Percentiles rank a stretch among this genome's conserved stretches.
Conservation (phyloP, 2,113 vertebrate genomes). For the Cyprinodon brontotheroides region DNA sequence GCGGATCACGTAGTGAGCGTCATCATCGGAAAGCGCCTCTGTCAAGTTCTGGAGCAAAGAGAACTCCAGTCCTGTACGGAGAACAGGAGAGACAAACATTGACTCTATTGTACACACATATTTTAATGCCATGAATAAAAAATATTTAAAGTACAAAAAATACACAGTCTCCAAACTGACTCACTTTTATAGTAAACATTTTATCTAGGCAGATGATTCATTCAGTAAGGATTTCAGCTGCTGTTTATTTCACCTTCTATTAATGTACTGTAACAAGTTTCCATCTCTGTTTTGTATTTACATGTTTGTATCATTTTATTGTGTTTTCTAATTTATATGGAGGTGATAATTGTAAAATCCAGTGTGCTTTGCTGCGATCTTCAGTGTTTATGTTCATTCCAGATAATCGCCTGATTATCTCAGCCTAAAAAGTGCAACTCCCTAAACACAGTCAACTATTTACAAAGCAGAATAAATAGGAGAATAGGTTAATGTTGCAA, state of each 20-base stretch:
- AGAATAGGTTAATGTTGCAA: background rate
- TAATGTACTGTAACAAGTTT: too few relatives aligned
- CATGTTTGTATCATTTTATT: background rate
- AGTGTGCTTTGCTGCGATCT: background rate
- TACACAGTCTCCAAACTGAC: too few relatives aligned
- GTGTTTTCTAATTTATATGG: background rate
- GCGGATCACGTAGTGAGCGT: slow-evolving; percentile 86
- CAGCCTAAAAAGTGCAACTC: background rate
- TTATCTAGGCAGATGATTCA: too few relatives aligned
- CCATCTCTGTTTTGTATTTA: too few relatives aligned
- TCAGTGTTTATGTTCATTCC: background rate
- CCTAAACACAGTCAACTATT: background rate
- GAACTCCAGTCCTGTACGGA: slow-evolving; percentile 87
- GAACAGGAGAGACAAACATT: slow-evolving; percentile 4
- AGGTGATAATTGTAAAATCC: background rate
- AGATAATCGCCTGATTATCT: background rate
- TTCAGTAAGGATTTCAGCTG: too few relatives aligned
- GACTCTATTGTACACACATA: background rate
- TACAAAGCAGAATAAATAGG: background rate
- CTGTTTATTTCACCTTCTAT: too few relatives aligned
- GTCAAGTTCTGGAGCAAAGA: slow-evolving; percentile 89
- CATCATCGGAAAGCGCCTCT: slow-evolving; percentile 78
- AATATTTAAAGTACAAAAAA: too few relatives aligned
- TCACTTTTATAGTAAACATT: too few relatives aligned
- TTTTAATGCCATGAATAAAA: too few relatives aligned